Percentiles rank a stretch among this genome's conserved stretches.
Conservation (phyloP, 2,113 vertebrate species). For the Pseudorectes ferrugineus region DNA sequence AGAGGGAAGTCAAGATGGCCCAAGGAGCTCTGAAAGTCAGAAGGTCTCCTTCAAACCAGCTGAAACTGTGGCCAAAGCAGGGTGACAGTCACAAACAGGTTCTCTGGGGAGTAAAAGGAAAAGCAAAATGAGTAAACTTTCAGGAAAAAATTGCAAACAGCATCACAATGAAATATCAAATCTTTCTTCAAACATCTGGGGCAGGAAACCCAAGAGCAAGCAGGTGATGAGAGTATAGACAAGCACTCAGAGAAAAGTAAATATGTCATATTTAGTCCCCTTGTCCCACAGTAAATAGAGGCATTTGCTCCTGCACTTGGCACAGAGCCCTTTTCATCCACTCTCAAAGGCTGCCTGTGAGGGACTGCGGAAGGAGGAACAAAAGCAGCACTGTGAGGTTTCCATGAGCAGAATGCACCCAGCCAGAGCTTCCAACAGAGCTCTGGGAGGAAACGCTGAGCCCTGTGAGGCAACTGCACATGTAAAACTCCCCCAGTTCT, state of each 20-base stretch:
- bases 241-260: slow-evolving; percentile 7
- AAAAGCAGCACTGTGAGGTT: slow-evolving; percentile 8
- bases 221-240: slow-evolving; percentile 23
- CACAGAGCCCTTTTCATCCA: slow-evolving; percentile 17
- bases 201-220: neutral
- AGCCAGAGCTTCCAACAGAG: neutral
- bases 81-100: neutral
- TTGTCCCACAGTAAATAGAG: neutral
- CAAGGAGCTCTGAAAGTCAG: neutral
- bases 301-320: neutral
- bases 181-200: neutral
- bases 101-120: neutral
- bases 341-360: slow-evolving; percentile 25
- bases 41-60: neutral
- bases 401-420: neutral
- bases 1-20: neutral
- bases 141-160: neutral
- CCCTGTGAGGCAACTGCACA: neutral
- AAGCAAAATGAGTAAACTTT: neutral
- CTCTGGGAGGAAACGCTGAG: neutral
- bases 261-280: neutral
- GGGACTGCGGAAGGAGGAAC: neutral
- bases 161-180: neutral
- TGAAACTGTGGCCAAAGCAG: neutral
- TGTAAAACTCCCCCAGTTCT: neutral